Conservation (phyloP, 2,888 invertebrate genomes). For the Dasysyrphus tricinctus region DNA sequence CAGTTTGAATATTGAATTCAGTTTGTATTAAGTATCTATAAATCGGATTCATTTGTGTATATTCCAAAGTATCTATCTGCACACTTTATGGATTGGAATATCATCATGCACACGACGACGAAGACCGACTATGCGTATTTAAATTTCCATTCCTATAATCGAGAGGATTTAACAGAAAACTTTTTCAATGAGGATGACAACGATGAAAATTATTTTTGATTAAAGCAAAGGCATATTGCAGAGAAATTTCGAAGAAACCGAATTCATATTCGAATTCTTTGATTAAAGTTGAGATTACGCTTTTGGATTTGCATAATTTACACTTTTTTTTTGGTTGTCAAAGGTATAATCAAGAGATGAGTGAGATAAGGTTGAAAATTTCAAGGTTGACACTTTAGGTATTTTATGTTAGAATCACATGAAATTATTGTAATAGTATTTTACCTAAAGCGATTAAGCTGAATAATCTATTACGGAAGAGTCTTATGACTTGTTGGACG, state of each 20-base stretch:
- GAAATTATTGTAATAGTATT: too few relatives aligned
- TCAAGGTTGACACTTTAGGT: constrained; percentile 7
- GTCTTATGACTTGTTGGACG: too few relatives aligned
- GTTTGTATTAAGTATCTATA: constrained; percentile 37
- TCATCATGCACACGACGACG: not conserved
- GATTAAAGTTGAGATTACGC: constrained; percentile 53
- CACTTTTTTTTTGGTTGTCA: not conserved
- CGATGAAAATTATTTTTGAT: constrained; percentile 11
- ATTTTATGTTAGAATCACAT: not conserved
- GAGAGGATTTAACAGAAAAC: constrained; percentile 11
- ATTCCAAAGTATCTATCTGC: constrained; percentile 13
- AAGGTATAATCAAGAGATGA: not conserved
- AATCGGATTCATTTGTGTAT: constrained; percentile 53
- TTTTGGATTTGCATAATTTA: constrained; percentile 61
- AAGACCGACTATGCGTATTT: not conserved
- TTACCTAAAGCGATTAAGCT: too few relatives aligned
- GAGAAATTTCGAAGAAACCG: not conserved
- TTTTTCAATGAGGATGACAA: constrained; percentile 5
- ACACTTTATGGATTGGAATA: constrained; percentile 30
- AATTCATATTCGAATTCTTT: constrained; percentile 41
- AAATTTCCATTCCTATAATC: not conserved
- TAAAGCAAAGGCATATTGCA: constrained; percentile 13
- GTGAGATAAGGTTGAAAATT: not conserved
- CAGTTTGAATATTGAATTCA: constrained; percentile 59
- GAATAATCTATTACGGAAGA: too few relatives aligned